A percentile compares a stretch with the other conserved stretches of the same genome.
These are phyloP conservation scores for Rutilus rutilus DNA, from an alignment of 2,113 vertebrate species.

Conservation along the genomic window DNA sequence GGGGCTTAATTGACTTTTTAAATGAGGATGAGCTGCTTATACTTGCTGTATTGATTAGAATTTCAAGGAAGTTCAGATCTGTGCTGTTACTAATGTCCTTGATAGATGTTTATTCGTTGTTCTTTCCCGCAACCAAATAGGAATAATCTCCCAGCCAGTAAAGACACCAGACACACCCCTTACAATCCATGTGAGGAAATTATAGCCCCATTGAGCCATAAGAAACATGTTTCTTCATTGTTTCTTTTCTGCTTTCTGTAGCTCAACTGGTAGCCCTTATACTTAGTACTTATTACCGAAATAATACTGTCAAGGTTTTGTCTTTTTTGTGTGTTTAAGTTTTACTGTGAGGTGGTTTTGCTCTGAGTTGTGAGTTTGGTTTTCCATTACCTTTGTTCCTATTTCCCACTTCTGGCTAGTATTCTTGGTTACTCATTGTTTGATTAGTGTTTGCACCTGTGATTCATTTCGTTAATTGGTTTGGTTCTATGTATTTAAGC, in stretches of 20 bases:
- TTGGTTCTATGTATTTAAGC: too few relatives aligned
- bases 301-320: not conserved
- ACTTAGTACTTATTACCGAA: not conserved
- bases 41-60: conserved; percentile 67
- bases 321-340: too few relatives aligned
- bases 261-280: not conserved
- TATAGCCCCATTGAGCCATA: not conserved
- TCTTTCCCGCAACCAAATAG: not conserved
- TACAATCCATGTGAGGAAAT: not conserved
- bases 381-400: not conserved
- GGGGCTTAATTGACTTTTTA: conserved; percentile 84
- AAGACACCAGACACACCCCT: not conserved
- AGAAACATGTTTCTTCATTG: not conserved
- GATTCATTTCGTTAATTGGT: too few relatives aligned
- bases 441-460: too few relatives aligned
- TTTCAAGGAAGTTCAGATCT: conserved; percentile 35
- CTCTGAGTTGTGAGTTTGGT: too few relatives aligned
- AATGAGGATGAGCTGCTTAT: conserved; percentile 35
- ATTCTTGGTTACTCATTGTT: too few relatives aligned
- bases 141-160: not conserved
- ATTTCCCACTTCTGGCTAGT: too few relatives aligned
- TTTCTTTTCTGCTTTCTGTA: not conserved
- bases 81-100: conserved; percentile 31
- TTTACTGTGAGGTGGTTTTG: too few relatives aligned
- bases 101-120: not conserved